Evolutionary conservation across 2,113 vertebrate species (phyloP).

Genomic region (Macquaria australasica): DNA sequence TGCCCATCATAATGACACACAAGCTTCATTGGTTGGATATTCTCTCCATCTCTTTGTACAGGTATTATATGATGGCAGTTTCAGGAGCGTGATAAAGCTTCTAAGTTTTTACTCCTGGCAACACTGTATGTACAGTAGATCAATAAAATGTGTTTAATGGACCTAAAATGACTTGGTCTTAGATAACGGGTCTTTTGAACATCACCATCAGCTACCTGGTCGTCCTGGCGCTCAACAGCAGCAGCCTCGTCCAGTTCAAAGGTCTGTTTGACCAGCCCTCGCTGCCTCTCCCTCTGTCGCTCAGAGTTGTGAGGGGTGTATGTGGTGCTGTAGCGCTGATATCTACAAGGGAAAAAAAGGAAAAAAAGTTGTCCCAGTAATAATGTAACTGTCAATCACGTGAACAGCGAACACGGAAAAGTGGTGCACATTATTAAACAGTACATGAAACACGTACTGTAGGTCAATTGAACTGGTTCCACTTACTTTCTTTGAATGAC

Average conservation of each 20-base stretch:
- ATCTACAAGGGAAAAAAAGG: constrained; percentile 76
- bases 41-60: constrained; percentile 6
- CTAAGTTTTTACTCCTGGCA: constrained; percentile 5
- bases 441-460: constrained; percentile 15
- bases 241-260: constrained; percentile 89
- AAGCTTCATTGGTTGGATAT: background rate
- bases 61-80: constrained; percentile 12
- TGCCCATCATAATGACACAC: constrained; percentile 19
- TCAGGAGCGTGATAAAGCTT: background rate
- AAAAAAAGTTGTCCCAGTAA: background rate
- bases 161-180: constrained; percentile 11
- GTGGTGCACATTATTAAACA: constrained; percentile 31
- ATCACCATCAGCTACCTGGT: constrained; percentile 79
- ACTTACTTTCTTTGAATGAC: constrained; percentile 91
- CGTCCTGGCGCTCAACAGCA: constrained; percentile 86
- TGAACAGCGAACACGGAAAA: constrained; percentile 21
- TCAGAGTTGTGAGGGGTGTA: constrained; percentile 87
- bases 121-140: background rate
- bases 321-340: constrained; percentile 86
- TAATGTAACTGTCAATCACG: constrained; percentile 36
- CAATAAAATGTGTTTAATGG: constrained; percentile 17
- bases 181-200: constrained; percentile 5
- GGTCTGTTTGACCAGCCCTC: constrained; percentile 87
- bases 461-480: constrained; percentile 33
- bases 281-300: constrained; percentile 89